A percentile compares a stretch with the other conserved stretches of the same genome.
Evolutionary conservation across 2,888 invertebrate species (phyloP).

Genomic region (Carpatolechia fugitivella): DNA sequence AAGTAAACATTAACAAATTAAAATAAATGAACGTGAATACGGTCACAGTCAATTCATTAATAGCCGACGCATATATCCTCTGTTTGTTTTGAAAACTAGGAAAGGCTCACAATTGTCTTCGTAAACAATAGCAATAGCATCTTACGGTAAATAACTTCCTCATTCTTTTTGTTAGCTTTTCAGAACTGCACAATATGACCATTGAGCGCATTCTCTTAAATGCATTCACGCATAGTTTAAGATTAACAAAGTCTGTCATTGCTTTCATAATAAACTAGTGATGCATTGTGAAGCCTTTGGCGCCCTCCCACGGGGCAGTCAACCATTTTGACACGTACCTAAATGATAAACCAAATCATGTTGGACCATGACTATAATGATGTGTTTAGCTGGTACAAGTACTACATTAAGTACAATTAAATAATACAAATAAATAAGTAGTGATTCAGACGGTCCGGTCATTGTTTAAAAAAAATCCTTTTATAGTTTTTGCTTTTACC

Average conservation of each 20-base stretch:
- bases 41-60: background rate
- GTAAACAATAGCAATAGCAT: background rate
- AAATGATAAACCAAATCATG: conserved; percentile 13
- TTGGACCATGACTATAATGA: too few relatives aligned
- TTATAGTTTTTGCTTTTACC: too few relatives aligned
- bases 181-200: background rate
- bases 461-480: too few relatives aligned
- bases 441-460: too few relatives aligned
- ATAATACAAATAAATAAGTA: too few relatives aligned
- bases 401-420: too few relatives aligned
- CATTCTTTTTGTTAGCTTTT: background rate
- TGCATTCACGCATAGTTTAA: background rate
- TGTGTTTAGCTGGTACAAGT: too few relatives aligned
- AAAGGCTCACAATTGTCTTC: conserved; percentile 17
- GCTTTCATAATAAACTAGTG: conserved; percentile 25
- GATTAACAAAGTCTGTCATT: background rate
- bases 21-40: too few relatives aligned
- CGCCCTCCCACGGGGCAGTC: conserved; percentile 38
- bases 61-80: conserved; percentile 19
- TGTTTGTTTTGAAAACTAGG: conserved; percentile 25
- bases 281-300: conserved; percentile 30
- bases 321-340: conserved; percentile 43
- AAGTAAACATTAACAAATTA: background rate
- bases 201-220: background rate
- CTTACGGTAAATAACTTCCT: background rate